Conservation (phyloP, 1,140 invertebrate genomes). For the Drosophila rufa region DNA sequence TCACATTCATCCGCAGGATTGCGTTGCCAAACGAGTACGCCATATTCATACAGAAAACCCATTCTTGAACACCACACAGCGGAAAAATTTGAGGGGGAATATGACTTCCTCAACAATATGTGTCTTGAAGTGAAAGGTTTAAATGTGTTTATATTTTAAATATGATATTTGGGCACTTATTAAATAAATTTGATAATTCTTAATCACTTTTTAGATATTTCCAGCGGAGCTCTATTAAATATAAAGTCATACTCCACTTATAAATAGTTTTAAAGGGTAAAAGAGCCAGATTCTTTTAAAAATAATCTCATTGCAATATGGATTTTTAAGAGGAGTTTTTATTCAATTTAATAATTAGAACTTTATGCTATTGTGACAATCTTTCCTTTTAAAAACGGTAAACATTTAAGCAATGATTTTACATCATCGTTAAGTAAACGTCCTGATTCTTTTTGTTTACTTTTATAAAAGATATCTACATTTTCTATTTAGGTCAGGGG, state of each 20-base stretch:
- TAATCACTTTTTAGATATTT: too few species aligned
- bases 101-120: neutral
- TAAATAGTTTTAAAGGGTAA: neutral
- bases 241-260: neutral
- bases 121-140: neutral
- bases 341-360: too few species aligned
- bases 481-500: too few species aligned
- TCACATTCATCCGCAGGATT: conserved; percentile 71
- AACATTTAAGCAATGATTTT: too few species aligned
- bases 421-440: too few species aligned
- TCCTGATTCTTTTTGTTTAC: too few species aligned
- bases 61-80: conserved; percentile 4
- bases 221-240: neutral
- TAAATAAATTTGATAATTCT: neutral
- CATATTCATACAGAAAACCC: conserved; percentile 40
- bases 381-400: too few species aligned
- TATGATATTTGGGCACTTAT: neutral
- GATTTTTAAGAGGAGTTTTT: neutral
- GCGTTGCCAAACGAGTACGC: conserved; percentile 39
- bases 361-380: too few species aligned
- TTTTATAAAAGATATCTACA: too few species aligned
- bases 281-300: too few species aligned
- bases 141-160: neutral
- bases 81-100: neutral
- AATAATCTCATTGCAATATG: neutral